Conservation (phyloP, 2,888 invertebrate genomes). For the Scotopteryx bipunctaria region DNA sequence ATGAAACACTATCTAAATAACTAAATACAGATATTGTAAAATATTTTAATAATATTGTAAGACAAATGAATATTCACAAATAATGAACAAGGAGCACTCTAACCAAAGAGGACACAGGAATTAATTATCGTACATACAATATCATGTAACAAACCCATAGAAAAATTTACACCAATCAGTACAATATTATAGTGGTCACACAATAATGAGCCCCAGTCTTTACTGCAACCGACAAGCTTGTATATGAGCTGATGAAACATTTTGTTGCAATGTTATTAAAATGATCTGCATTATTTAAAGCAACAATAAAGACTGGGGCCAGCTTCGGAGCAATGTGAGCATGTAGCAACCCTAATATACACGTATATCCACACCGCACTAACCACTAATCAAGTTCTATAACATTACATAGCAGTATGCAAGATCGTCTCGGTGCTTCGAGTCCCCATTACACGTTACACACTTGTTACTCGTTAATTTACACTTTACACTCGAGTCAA, state of each 20-base stretch:
- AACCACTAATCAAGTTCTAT: conserved; percentile 69
- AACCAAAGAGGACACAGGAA: conserved; percentile 29
- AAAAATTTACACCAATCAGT: conserved; percentile 81
- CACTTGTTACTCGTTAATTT: conserved; percentile 75
- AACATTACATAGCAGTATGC: conserved; percentile 62
- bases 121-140: conserved; percentile 50
- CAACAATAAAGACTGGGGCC: conserved; percentile 70
- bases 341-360: conserved; percentile 64
- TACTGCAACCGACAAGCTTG: conserved; percentile 40
- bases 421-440: conserved; percentile 64
- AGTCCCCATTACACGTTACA: conserved; percentile 61
- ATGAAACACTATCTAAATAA: conserved; percentile 46
- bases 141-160: conserved; percentile 76
- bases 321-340: conserved; percentile 65
- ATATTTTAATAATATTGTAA: conserved; percentile 30
- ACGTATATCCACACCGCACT: conserved; percentile 70
- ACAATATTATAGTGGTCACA: conserved; percentile 70
- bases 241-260: conserved; percentile 18
- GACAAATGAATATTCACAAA: conserved; percentile 49
- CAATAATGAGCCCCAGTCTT: conserved; percentile 71
- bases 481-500: conserved; percentile 79
- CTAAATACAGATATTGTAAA: conserved; percentile 30
- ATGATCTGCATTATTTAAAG: conserved; percentile 24
- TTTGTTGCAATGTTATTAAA: conserved; percentile 3
- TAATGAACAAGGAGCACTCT: conserved; percentile 35